Percentiles rank a stretch among this genome's conserved stretches.
These are phyloP conservation scores for Drosophila hamatofila DNA, from an alignment of 2,888 invertebrate genomes.

Conservation along the genomic window DNA sequence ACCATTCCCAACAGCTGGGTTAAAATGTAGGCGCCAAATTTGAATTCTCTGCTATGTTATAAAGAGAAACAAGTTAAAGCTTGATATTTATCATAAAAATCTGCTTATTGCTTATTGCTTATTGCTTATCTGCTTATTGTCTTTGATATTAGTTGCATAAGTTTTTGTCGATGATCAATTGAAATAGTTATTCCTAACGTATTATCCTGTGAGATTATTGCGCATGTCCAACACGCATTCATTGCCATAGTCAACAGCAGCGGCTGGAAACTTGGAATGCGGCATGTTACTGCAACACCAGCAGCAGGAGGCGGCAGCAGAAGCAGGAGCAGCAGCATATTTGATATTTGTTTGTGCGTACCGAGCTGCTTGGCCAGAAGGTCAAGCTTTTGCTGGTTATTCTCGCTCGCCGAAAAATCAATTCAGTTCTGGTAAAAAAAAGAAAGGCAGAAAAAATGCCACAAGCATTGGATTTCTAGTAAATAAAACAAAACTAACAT, in stretches of 20 bases:
- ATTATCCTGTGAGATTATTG: conserved; percentile 18
- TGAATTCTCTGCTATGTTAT: neutral
- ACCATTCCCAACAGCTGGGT: conserved; percentile 4
- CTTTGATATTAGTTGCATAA: neutral
- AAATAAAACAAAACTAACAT: conserved; percentile 33
- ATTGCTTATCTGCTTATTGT: neutral
- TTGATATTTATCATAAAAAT: no score
- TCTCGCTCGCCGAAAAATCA: conserved; percentile 60
- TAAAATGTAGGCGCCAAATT: conserved; percentile 1
- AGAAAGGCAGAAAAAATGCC: conserved; percentile 19
- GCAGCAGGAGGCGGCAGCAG: conserved; percentile 11
- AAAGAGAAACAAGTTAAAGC: neutral
- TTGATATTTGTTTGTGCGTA: conserved; percentile 27
- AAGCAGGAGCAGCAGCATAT: conserved; percentile 27
- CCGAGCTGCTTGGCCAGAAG: conserved; percentile 46
- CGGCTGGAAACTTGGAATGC: conserved; percentile 65
- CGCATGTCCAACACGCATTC: conserved; percentile 42
- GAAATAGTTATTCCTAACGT: conserved; percentile 1
- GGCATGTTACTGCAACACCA: conserved; percentile 50
- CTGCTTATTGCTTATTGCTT: neutral
- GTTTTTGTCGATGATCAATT: conserved; percentile 10
- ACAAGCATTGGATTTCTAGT: conserved; percentile 23
- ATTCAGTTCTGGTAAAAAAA: conserved; percentile 42
- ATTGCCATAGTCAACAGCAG: conserved; percentile 44
- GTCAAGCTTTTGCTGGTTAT: conserved; percentile 37